A percentile compares a stretch with the other conserved stretches of the same genome.
phyloP scores from a whole-genome alignment of 2,888 invertebrate species.

The Yponomeuta cagnagella region DNA sequence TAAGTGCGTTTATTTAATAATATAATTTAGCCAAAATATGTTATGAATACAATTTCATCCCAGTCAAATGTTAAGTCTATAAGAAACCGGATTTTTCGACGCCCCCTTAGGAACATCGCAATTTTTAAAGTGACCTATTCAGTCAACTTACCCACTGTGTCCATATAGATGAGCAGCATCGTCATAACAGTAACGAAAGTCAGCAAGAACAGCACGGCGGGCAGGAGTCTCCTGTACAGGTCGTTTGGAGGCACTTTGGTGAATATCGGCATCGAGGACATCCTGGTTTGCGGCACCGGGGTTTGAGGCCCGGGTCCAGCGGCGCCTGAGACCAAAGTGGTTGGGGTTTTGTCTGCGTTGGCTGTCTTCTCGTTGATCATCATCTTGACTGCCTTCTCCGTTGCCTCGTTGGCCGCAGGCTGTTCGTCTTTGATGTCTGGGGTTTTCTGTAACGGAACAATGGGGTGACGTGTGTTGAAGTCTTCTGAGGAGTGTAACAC shows the following conservation, averaged over 20 bases:
- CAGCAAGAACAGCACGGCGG: slow-evolving; percentile 83
- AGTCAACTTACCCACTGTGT: slow-evolving; percentile 80
- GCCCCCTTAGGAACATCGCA: too few species aligned
- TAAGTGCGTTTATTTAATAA: too few species aligned
- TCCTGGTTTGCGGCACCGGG: slow-evolving; percentile 28
- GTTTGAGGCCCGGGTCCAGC: slow-evolving; percentile 25
- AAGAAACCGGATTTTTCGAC: too few species aligned
- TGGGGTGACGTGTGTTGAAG: background rate
- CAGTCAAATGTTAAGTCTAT: too few species aligned
- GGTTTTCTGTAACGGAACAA: slow-evolving; percentile 40
- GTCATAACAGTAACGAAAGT: slow-evolving; percentile 89
- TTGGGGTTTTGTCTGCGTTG: slow-evolving; percentile 29
- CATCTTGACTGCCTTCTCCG: slow-evolving; percentile 14
- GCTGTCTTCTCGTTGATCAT: slow-evolving; percentile 21
- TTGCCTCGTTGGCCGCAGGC: slow-evolving; percentile 16
- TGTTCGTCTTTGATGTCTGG: slow-evolving; percentile 32
- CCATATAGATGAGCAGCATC: slow-evolving; percentile 85
- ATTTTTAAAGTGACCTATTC: too few species aligned
- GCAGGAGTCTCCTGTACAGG: slow-evolving; percentile 72
- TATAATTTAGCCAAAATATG: too few species aligned
- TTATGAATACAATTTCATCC: too few species aligned
- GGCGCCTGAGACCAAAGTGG: slow-evolving; percentile 20
- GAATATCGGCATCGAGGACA: slow-evolving; percentile 44
- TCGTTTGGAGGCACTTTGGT: slow-evolving; percentile 63
- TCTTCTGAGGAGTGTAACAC: too few species aligned